Percentiles rank a stretch among this genome's conserved stretches.
phyloP scores from a whole-genome alignment of 2,797 vertebrate genomes.

The Hippopotamyrus pictus region DNA sequence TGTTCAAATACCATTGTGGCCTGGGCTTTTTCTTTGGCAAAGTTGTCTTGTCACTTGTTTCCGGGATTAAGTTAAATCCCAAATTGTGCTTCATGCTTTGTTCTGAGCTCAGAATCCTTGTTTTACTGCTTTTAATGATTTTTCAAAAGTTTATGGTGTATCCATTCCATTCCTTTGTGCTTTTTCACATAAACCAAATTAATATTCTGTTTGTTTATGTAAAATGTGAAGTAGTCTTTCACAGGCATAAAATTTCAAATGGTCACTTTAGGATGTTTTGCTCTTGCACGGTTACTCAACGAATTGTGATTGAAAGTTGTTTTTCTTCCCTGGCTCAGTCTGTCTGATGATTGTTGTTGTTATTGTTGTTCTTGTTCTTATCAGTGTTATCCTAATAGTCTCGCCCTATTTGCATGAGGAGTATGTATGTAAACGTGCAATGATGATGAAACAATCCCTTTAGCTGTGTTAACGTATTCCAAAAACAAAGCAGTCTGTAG shows the following conservation, averaged over 20 bases:
- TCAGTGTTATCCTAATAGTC: neutral
- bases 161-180: neutral
- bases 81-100: neutral
- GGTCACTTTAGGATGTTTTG: neutral
- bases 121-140: neutral
- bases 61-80: neutral
- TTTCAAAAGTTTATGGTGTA: neutral
- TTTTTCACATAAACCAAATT: neutral
- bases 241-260: neutral
- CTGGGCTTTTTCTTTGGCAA: neutral
- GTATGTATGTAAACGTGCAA: neutral
- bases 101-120: neutral
- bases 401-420: neutral
- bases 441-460: neutral
- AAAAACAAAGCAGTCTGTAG: neutral
- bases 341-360: neutral
- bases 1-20: neutral
- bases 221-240: neutral
- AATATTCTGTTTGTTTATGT: neutral
- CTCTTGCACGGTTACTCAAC: neutral
- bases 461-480: neutral
- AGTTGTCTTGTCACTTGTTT: neutral
- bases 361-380: neutral
- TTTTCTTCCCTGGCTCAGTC: neutral
- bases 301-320: neutral